Base-by-base conservation (phyloP, 1,140 invertebrate genomes). In the Drosophila kepulauana region DNA sequence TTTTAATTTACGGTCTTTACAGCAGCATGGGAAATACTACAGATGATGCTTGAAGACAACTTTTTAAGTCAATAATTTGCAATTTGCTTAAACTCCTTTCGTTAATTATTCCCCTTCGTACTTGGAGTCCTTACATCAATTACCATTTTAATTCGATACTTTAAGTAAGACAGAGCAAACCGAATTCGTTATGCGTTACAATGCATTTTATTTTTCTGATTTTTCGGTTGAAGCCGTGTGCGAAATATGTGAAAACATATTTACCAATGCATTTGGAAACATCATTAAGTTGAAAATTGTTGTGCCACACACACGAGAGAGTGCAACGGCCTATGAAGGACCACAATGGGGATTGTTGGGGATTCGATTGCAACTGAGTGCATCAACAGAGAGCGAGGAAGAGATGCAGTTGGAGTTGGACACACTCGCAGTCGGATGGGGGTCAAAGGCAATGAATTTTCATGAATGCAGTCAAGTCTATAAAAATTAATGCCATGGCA, bases 391-490 rank as follows among this genome's bases (percentile, higher is more conserved):
- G 28, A 33, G 8, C 7, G 38, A 35, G 11, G 25, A 8, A 7
- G 16, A 5, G 8, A 1, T 1, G n/a, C 5, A 15, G 61, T 8
- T 1, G 3, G 7, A 1, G 25, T 25, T 25, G 20, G 20, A 25
- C 20, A 25, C 20, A 25, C 20, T 25, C 20, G 3, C 20, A 25
- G 20, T 25, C 20, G 20, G 20, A 25, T 8, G 7, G 20, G 5
- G 62, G 10, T 45, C 38, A 64, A 80, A 79, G 80, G 73, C 84
- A 87, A 87, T 87, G 84, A 88, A 87, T 87, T 87, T 87, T 87
- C 84, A 87, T 87, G 84, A 82, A 88, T 87, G 84, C 84, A 87
- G 82, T 87, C 82, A 88, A 87, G 84, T 87, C 84, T 88, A 87
- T 87, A 87, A 87, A 87, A 87, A 87, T 87, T 88, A 87, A 87